Conservation (phyloP, 2,113 vertebrate species). For the Phainopepla nitens region DNA sequence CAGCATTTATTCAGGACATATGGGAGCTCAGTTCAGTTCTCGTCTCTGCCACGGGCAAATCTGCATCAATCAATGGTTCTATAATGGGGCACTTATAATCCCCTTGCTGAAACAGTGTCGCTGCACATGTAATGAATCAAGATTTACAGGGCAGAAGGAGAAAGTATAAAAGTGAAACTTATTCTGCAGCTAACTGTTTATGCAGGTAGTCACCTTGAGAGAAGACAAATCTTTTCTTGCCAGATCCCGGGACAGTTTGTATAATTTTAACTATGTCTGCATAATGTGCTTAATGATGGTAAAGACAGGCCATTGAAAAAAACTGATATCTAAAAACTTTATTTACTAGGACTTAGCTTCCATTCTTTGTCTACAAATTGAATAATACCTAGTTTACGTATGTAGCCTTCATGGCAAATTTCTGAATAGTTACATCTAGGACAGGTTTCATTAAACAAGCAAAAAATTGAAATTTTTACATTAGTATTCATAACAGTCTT, state of each 20-base stretch:
- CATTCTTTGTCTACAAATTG: not conserved
- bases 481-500: not conserved
- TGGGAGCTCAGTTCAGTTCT: not conserved
- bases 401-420: not conserved
- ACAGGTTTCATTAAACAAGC: not conserved
- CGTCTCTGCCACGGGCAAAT: not conserved
- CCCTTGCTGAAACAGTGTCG: not conserved
- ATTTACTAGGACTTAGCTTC: not conserved
- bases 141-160: slow-evolving; percentile 3
- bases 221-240: not conserved
- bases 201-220: slow-evolving; percentile 32
- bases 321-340: not conserved
- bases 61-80: slow-evolving; percentile 32
- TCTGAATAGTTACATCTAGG: not conserved
- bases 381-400: not conserved
- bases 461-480: not conserved
- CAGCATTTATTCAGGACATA: not conserved
- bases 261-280: not conserved
- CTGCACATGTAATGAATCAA: slow-evolving; percentile 12
- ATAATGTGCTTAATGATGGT: not conserved
- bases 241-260: not conserved
- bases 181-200: not conserved
- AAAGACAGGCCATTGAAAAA: not conserved
- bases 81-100: slow-evolving; percentile 21
- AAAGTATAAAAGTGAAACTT: slow-evolving; percentile 13